Evolutionary conservation across 2,888 invertebrate genomes (phyloP).

Genomic region (Trypoxylon attenuatum): DNA sequence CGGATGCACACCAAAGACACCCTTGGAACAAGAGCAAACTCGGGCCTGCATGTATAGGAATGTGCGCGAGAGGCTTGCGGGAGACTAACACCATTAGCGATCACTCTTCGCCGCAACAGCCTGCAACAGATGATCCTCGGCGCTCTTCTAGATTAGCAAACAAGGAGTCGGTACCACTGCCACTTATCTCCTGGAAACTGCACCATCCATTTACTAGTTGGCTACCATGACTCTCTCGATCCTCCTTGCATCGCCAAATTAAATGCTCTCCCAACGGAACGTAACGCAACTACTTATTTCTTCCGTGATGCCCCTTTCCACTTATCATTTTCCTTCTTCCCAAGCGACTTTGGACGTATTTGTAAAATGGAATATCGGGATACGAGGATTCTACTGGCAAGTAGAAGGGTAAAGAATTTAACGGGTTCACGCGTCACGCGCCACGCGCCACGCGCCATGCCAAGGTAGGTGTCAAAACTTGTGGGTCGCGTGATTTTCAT

Average conservation of each 20-base stretch:
- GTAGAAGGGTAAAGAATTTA: too few relatives aligned
- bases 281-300: too few relatives aligned
- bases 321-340: too few relatives aligned
- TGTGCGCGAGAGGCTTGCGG: slow-evolving; percentile 14
- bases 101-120: slow-evolving; percentile 64
- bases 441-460: too few relatives aligned
- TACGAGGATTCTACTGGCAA: too few relatives aligned
- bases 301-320: too few relatives aligned
- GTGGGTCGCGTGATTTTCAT: too few relatives aligned
- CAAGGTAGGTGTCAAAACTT: too few relatives aligned
- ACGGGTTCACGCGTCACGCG: too few relatives aligned
- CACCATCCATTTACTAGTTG: slow-evolving; percentile 59
- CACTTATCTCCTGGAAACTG: slow-evolving; percentile 66
- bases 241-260: slow-evolving; percentile 52
- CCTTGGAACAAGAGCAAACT: slow-evolving; percentile 8
- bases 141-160: slow-evolving; percentile 66
- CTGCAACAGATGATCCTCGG: slow-evolving; percentile 65
- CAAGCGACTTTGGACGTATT: too few relatives aligned
- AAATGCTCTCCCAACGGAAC: too few relatives aligned
- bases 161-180: slow-evolving; percentile 58
- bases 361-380: too few relatives aligned
- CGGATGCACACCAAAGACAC: background rate
- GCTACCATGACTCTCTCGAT: slow-evolving; percentile 56
- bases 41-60: slow-evolving; percentile 9
- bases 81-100: slow-evolving; percentile 66